Percentiles rank a stretch among this genome's conserved stretches.
These are phyloP conservation scores for Frankliniella fusca DNA, from an alignment of 2,888 invertebrate species.

Conservation along the genomic window DNA sequence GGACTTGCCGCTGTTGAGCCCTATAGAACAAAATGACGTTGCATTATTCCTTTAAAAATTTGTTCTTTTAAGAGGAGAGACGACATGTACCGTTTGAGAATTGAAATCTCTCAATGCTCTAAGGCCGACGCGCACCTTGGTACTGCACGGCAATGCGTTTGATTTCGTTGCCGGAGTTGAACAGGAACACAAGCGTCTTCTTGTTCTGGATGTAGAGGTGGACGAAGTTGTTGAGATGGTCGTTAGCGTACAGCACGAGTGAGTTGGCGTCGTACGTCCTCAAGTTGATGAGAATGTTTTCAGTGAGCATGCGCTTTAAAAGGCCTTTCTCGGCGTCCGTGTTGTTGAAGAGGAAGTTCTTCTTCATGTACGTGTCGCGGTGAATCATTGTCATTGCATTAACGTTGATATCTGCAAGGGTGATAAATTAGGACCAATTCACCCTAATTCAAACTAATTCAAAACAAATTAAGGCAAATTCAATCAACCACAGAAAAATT, in stretches of 20 bases:
- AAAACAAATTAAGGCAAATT: too few species aligned
- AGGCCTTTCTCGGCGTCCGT: slow-evolving; percentile 58
- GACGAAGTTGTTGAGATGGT: slow-evolving; percentile 88
- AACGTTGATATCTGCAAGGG: slow-evolving; percentile 72
- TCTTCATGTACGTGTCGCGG: slow-evolving; percentile 71
- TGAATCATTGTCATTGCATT: slow-evolving; percentile 85
- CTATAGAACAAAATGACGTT: slow-evolving; percentile 44
- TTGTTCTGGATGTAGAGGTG: slow-evolving; percentile 79
- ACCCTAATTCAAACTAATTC: too few species aligned
- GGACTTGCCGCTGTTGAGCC: slow-evolving; percentile 74
- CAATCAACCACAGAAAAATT: slow-evolving; percentile 30
- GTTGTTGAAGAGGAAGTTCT: slow-evolving; percentile 66
- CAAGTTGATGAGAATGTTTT: slow-evolving; percentile 81
- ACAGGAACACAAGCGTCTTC: slow-evolving; percentile 75
- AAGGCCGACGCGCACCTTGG: slow-evolving; percentile 46
- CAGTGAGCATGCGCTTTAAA: slow-evolving; percentile 68
- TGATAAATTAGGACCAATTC: too few species aligned
- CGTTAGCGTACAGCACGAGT: slow-evolving; percentile 83
- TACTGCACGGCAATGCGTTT: slow-evolving; percentile 73
- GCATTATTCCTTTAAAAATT: not conserved
- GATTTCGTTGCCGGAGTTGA: slow-evolving; percentile 76
- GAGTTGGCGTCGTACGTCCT: slow-evolving; percentile 80
- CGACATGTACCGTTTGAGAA: not conserved
- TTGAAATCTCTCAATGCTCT: slow-evolving; percentile 1
- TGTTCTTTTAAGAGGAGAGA: not conserved